Evolutionary conservation across 2,797 vertebrate species (phyloP).

Genomic region (Cyprinella venusta): DNA sequence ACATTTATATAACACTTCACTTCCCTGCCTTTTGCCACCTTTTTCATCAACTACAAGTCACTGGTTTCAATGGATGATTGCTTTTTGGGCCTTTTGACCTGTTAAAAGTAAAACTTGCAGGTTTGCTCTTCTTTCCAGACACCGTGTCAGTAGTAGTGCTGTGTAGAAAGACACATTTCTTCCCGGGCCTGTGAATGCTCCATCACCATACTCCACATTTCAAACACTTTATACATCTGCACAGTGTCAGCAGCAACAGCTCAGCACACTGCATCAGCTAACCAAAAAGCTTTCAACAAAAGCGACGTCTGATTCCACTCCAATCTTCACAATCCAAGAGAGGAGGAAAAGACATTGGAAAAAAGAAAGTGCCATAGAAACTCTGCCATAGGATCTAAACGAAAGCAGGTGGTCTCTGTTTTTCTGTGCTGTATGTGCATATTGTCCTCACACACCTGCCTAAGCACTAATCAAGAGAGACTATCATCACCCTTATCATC

Average conservation of each 20-base stretch:
- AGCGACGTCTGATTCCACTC: neutral
- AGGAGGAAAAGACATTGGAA: constrained; percentile 24
- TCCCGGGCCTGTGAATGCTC: constrained; percentile 27
- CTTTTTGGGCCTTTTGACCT: constrained; percentile 25
- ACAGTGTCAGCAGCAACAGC: constrained; percentile 35
- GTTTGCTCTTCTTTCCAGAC: constrained; percentile 44
- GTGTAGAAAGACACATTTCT: constrained; percentile 38
- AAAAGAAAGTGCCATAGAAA: constrained; percentile 3
- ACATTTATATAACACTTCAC: constrained; percentile 64
- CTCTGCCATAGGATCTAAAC: constrained; percentile 21
- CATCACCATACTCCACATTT: constrained; percentile 46
- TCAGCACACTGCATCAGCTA: constrained; percentile 30
- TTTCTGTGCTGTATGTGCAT: constrained; percentile 8
- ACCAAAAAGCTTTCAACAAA: constrained; percentile 44
- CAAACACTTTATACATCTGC: constrained; percentile 54
- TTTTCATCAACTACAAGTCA: constrained; percentile 28
- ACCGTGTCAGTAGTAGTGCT: neutral
- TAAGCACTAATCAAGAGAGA: constrained; percentile 13
- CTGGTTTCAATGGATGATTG: constrained; percentile 14
- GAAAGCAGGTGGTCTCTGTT: constrained; percentile 32
- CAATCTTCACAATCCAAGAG: constrained; percentile 2
- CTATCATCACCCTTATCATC: neutral
- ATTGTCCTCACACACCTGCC: constrained; percentile 22
- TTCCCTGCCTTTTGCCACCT: neutral
- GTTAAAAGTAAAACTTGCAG: neutral